Evolutionary conservation across 2,888 invertebrate genomes (phyloP).

Genomic region (Aelia acuminata): DNA sequence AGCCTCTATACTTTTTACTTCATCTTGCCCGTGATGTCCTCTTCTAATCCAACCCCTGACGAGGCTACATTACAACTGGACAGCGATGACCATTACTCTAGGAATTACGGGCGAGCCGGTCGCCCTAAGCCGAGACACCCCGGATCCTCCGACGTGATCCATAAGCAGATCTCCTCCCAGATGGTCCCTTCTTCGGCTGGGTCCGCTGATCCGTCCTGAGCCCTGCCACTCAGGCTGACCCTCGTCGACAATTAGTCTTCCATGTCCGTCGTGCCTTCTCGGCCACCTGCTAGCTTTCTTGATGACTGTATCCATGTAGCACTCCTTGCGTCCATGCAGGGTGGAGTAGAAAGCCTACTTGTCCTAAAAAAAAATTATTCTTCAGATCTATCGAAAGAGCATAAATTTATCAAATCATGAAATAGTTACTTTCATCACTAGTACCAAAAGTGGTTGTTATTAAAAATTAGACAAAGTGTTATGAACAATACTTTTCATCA

Average conservation of each 20-base stretch:
- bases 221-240: constrained; percentile 38
- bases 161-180: constrained; percentile 38
- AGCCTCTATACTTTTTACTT: too few relatives aligned
- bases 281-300: constrained; percentile 15
- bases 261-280: neutral
- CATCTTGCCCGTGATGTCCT: too few relatives aligned
- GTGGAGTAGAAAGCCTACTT: too few relatives aligned
- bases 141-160: neutral
- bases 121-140: neutral
- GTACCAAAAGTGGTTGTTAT: too few relatives aligned
- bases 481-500: too few relatives aligned
- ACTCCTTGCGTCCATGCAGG: neutral
- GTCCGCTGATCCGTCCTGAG: neutral
- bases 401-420: too few relatives aligned
- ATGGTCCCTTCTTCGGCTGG: constrained; percentile 46
- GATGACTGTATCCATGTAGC: neutral
- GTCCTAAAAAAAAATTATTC: too few relatives aligned
- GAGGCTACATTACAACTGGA: neutral
- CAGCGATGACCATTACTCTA: neutral
- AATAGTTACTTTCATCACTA: too few relatives aligned
- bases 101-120: neutral
- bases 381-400: too few relatives aligned
- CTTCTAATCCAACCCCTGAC: neutral
- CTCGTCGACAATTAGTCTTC: constrained; percentile 46
- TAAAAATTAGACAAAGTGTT: too few relatives aligned